These are phyloP conservation scores for Eugnorisma glareosa DNA, from an alignment of 2,888 invertebrate genomes.

Conservation along the genomic window DNA sequence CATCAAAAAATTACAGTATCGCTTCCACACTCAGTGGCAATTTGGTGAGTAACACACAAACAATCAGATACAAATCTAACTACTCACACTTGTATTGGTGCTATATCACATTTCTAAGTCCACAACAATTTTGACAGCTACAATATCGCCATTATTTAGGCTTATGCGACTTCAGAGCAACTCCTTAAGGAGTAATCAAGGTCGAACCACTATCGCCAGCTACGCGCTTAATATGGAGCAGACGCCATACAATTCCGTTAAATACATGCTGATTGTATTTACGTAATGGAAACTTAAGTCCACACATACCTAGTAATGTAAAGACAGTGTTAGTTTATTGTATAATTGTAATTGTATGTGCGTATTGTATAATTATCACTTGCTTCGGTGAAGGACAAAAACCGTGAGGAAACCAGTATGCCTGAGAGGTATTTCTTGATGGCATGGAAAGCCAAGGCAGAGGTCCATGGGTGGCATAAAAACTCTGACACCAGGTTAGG, in stretches of 20 bases:
- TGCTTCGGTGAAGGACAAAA: no score
- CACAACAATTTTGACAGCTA: conserved; percentile 48
- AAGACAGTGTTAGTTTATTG: neutral
- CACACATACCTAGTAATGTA: neutral
- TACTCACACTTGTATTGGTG: neutral
- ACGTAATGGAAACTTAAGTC: conserved; percentile 22
- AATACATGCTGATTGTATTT: conserved; percentile 58
- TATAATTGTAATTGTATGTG: no score
- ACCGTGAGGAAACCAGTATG: no score
- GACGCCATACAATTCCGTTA: conserved; percentile 50
- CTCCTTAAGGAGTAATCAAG: conserved; percentile 67
- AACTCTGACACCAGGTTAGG: no score
- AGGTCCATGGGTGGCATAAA: no score
- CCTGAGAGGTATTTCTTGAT: no score
- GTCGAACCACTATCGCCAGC: conserved; percentile 63
- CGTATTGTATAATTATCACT: no score
- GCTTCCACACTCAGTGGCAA: neutral
- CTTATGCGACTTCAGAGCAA: conserved; percentile 55
- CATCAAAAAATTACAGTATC: neutral
- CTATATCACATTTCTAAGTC: conserved; percentile 25
- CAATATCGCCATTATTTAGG: conserved; percentile 58
- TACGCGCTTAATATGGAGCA: conserved; percentile 58
- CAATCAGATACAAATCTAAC: neutral
- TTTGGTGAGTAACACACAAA: neutral
- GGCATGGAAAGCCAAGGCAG: no score